phyloP scores from a whole-genome alignment of 2,888 invertebrate genomes.

The Crepidodera aurea region DNA sequence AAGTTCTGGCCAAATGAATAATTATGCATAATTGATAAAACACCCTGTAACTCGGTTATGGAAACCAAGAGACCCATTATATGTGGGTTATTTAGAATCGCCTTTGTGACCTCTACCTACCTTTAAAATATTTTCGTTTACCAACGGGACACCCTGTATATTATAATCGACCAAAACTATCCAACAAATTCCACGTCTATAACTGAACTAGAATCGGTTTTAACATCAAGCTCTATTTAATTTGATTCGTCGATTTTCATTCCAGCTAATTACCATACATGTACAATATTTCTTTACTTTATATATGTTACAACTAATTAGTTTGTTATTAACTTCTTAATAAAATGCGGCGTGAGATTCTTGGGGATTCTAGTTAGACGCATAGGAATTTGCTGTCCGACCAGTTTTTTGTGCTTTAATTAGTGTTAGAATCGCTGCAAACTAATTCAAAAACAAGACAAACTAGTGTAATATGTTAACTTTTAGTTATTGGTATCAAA shows the following conservation, averaged over 20 bases:
- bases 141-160: no score
- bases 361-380: not conserved
- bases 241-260: not conserved
- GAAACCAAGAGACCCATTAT: no score
- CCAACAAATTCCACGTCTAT: no score
- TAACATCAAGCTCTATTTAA: not conserved
- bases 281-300: not conserved
- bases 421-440: not conserved
- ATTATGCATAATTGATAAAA: no score
- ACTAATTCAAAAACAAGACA: not conserved
- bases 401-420: constrained; percentile 7
- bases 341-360: constrained; percentile 12
- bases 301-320: constrained; percentile 7
- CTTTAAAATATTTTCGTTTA: no score
- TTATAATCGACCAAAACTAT: no score
- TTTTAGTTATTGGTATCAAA: no score
- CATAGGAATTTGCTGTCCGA: not conserved
- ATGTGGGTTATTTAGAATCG: no score
- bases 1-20: no score
- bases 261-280: not conserved
- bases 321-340: not conserved
- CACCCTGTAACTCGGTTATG: no score
- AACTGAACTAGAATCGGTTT: not conserved
- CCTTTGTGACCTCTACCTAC: no score
- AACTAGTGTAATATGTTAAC: not conserved